phyloP scores from a whole-genome alignment of 2,888 invertebrate species.

The Muscina levida region DNA sequence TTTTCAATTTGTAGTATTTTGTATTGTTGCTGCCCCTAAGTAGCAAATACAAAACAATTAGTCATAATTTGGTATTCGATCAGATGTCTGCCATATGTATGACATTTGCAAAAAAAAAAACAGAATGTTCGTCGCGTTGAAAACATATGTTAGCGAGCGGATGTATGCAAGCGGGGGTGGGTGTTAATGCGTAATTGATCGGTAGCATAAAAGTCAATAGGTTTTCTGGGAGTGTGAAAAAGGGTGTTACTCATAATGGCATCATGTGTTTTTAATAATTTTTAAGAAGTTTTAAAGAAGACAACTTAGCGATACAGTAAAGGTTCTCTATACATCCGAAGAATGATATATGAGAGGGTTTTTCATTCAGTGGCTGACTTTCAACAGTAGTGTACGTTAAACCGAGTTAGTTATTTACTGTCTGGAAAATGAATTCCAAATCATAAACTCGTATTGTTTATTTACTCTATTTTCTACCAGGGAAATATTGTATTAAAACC shows the following conservation, averaged over 20 bases:
- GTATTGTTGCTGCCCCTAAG: too few relatives aligned
- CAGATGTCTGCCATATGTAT: conserved; percentile 23
- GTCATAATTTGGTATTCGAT: conserved; percentile 17
- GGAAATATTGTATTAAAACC: too few relatives aligned
- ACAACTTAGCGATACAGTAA: too few relatives aligned
- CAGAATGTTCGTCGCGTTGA: background rate
- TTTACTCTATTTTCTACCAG: too few relatives aligned
- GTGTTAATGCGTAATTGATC: conserved; percentile 2
- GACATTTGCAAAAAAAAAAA: conserved; percentile 1
- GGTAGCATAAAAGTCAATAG: background rate
- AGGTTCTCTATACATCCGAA: too few relatives aligned
- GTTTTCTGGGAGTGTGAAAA: conserved; percentile 5
- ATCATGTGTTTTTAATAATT: background rate
- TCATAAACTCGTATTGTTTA: too few relatives aligned
- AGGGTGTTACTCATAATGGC: background rate
- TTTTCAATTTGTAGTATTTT: background rate
- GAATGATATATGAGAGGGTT: too few relatives aligned
- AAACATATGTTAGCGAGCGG: conserved; percentile 18
- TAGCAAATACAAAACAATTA: conserved; percentile 24
- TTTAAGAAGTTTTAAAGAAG: background rate
- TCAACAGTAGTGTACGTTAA: background rate
- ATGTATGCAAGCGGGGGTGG: too few relatives aligned
- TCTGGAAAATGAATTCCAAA: too few relatives aligned
- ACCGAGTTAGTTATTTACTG: too few relatives aligned
- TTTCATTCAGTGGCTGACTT: too few relatives aligned